Conservation (phyloP, 2,113 vertebrate species). For the Ameiurus melas region DNA sequence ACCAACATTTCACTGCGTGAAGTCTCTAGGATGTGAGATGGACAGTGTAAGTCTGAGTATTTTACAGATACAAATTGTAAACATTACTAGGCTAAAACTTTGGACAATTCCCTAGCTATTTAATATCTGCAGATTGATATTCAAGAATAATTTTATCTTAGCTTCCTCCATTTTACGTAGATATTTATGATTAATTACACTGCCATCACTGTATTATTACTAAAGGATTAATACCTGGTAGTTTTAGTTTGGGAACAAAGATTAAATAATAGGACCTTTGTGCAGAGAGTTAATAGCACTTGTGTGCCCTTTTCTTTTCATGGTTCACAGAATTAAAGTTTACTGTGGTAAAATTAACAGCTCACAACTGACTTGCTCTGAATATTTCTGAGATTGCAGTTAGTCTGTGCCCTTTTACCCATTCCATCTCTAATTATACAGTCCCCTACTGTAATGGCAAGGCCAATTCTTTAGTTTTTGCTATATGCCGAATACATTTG, state of each 20-base stretch:
- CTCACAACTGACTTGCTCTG: neutral
- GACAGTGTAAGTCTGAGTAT: neutral
- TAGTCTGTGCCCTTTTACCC: neutral
- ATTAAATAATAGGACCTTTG: neutral
- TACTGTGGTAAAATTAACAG: neutral
- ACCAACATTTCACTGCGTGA: neutral
- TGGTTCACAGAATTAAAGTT: neutral
- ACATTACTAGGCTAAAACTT: neutral
- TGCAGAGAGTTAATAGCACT: neutral
- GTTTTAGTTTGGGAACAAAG: neutral
- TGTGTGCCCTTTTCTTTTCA: neutral
- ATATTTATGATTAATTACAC: neutral
- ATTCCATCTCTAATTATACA: neutral
- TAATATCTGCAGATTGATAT: neutral
- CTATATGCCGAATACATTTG: neutral
- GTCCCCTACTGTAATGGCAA: neutral
- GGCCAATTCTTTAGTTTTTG: neutral
- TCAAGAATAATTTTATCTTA: neutral
- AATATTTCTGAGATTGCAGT: neutral
- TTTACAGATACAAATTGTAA: neutral
- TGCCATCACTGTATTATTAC: neutral
- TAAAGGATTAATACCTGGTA: neutral
- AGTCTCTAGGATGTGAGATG: too few species aligned
- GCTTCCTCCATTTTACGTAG: neutral
- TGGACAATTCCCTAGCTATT: neutral